These are phyloP conservation scores for Argyresthia goedartella DNA, from an alignment of 2,888 invertebrate species.

Conservation along the genomic window DNA sequence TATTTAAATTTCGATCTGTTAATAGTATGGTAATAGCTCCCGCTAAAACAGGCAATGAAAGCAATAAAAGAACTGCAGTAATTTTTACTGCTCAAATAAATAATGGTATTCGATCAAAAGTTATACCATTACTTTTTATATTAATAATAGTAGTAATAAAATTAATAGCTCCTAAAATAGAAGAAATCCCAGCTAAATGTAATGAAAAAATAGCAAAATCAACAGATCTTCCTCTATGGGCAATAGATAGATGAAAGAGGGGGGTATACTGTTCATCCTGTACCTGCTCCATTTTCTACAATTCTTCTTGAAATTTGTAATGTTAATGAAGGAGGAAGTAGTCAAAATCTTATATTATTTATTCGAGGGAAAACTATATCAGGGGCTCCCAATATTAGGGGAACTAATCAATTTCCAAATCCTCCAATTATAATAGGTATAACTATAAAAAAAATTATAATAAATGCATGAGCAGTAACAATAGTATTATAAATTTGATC, in stretches of 20 bases:
- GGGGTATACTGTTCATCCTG: conserved; percentile 85
- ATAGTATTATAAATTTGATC: conserved; percentile 85
- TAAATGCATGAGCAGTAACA: conserved; percentile 84
- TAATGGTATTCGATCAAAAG: conserved; percentile 75
- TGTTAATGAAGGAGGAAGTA: conserved; percentile 78
- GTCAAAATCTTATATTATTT: conserved; percentile 89
- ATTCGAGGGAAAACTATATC: conserved; percentile 88
- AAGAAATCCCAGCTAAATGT: conserved; percentile 80
- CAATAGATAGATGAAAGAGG: conserved; percentile 74
- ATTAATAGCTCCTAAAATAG: conserved; percentile 83
- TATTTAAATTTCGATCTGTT: conserved; percentile 85
- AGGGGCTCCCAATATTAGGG: conserved; percentile 80
- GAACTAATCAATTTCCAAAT: conserved; percentile 86
- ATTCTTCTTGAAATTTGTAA: conserved; percentile 74
- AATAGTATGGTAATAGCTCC: conserved; percentile 85
- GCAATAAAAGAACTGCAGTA: conserved; percentile 64
- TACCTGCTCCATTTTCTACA: conserved; percentile 79
- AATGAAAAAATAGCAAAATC: conserved; percentile 84
- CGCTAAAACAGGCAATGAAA: conserved; percentile 82
- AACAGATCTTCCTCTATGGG: conserved; percentile 76
- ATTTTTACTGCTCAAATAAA: conserved; percentile 80
- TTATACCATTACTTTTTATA: conserved; percentile 73
- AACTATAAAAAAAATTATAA: conserved; percentile 87
- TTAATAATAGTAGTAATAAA: conserved; percentile 84
- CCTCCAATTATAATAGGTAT: conserved; percentile 84